Evolutionary conservation across 2,888 invertebrate species (phyloP).

Genomic region (Ceraclea dissimilis): DNA sequence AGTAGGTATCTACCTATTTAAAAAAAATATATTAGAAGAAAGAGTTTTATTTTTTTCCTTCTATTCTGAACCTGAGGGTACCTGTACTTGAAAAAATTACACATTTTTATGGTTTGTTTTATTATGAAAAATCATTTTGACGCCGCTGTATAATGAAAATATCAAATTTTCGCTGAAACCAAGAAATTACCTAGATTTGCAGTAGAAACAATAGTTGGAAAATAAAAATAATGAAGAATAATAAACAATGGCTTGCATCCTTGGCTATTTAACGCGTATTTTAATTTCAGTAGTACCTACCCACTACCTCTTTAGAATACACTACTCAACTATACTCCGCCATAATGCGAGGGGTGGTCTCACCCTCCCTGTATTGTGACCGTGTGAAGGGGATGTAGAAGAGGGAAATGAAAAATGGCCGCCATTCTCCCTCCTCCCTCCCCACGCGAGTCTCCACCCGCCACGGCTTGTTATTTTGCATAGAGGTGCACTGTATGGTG

Average conservation of each 20-base stretch:
- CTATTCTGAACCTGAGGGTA: no score
- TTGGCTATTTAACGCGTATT: neutral
- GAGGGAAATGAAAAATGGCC: slow-evolving; percentile 26
- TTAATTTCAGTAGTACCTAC: slow-evolving; percentile 3
- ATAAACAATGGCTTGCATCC: neutral
- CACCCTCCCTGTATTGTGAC: neutral
- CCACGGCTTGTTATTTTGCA: slow-evolving; percentile 24
- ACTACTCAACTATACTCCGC: slow-evolving; percentile 14
- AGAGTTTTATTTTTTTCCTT: no score
- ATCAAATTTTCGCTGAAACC: no score
- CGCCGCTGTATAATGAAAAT: no score
- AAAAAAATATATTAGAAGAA: no score
- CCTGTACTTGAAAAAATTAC: no score
- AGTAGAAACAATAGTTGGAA: neutral
- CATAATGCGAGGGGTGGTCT: slow-evolving; percentile 16
- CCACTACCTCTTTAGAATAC: slow-evolving; percentile 20
- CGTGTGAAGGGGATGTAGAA: neutral
- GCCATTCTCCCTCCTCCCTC: slow-evolving; percentile 15
- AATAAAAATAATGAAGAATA: neutral
- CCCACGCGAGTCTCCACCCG: slow-evolving; percentile 10
- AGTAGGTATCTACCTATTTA: no score
- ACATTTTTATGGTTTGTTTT: no score
- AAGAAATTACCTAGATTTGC: neutral
- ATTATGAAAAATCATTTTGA: no score
- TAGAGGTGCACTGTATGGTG: slow-evolving; percentile 6